Evolutionary conservation across 2,113 vertebrate species (phyloP).

Genomic region (Motacilla tschutschensis): DNA sequence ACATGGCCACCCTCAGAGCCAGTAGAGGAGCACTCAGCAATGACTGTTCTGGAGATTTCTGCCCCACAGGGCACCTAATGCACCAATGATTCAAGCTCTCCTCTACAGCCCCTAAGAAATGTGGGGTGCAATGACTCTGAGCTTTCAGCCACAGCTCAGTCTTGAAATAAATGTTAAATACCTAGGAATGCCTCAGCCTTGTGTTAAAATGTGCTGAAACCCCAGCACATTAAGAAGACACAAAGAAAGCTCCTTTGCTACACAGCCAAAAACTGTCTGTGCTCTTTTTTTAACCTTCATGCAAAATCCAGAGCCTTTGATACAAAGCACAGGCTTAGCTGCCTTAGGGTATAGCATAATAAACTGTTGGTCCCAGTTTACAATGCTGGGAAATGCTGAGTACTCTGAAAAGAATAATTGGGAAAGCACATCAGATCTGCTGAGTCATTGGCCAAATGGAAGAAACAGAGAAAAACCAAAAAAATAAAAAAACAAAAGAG

Average conservation of each 20-base stretch:
- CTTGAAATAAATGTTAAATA: not conserved
- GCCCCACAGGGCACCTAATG: not conserved
- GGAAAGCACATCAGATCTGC: not conserved
- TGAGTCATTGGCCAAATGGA: not conserved
- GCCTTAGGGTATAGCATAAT: not conserved
- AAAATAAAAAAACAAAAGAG: fast-evolving
- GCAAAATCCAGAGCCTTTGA: not conserved
- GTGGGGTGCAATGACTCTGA: not conserved
- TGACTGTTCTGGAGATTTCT: not conserved
- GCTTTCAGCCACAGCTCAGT: not conserved
- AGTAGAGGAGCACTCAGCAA: not conserved
- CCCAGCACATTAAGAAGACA: not conserved
- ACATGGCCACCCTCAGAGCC: not conserved
- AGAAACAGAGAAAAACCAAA: not conserved
- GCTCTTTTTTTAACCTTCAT: not conserved
- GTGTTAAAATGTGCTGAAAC: not conserved
- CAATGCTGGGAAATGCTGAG: not conserved
- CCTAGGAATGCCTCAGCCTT: not conserved
- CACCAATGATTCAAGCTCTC: not conserved
- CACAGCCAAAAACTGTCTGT: not conserved
- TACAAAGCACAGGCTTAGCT: not conserved
- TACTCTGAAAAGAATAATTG: not conserved
- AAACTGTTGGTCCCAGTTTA: not conserved
- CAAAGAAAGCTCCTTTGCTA: not conserved
- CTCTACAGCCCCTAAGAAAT: not conserved